phyloP scores from a whole-genome alignment of 2,113 vertebrate species.

The Colistium nudipinnis region DNA sequence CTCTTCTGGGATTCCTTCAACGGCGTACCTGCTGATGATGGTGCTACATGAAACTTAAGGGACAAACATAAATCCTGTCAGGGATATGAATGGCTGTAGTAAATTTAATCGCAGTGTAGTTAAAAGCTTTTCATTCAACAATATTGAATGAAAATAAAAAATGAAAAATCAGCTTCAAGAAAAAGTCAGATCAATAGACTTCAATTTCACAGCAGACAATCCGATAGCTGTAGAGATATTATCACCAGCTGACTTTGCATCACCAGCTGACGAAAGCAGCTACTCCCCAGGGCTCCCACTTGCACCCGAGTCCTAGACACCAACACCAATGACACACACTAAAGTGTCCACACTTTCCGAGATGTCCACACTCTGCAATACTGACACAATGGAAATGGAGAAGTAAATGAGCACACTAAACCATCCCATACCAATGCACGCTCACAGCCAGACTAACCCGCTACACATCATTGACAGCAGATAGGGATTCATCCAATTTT shows the following conservation, averaged over 20 bases:
- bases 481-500: background rate
- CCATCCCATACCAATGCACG: background rate
- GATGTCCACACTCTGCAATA: too few relatives aligned
- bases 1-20: too few relatives aligned
- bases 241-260: too few relatives aligned
- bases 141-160: too few relatives aligned
- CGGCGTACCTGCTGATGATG: too few relatives aligned
- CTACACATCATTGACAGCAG: background rate
- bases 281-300: background rate
- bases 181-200: background rate
- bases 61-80: background rate
- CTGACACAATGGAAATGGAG: too few relatives aligned
- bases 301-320: background rate
- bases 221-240: too few relatives aligned
- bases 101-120: too few relatives aligned
- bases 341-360: too few relatives aligned
- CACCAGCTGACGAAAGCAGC: background rate
- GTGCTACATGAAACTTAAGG: background rate
- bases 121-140: background rate
- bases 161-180: background rate
- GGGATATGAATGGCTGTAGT: background rate
- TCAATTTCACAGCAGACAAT: too few relatives aligned
- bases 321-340: background rate
- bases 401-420: too few relatives aligned
- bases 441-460: too few relatives aligned